Conservation (phyloP, 2,113 vertebrate species). For the Poeciliopsis retropinna region DNA sequence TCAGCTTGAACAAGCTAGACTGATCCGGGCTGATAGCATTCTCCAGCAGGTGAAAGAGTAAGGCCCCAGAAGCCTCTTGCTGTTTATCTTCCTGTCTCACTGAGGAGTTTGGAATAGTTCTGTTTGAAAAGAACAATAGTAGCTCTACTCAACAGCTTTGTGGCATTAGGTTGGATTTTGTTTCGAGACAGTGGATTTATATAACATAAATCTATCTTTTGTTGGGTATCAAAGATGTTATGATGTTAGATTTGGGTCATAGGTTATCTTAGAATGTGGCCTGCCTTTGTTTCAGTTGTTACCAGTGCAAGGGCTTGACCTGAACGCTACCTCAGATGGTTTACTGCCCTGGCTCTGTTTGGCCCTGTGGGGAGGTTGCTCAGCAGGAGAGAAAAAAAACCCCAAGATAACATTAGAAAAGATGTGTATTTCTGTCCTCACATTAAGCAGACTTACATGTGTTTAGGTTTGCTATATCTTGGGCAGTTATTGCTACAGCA, state of each 20-base stretch:
- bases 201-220: conserved; percentile 26
- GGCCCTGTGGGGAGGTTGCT: conserved; percentile 36
- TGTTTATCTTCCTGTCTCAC: conserved; percentile 53
- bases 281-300: conserved; percentile 12
- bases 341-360: conserved; percentile 33
- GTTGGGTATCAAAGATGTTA: conserved; percentile 16
- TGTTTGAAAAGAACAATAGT: conserved; percentile 44
- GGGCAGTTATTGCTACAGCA: conserved; percentile 48
- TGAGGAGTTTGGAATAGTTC: conserved; percentile 34
- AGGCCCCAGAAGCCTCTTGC: conserved; percentile 54
- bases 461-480: conserved; percentile 44
- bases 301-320: conserved; percentile 49
- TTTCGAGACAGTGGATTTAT: conserved; percentile 28
- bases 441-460: conserved; percentile 11
- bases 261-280: conserved; percentile 5
- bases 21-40: conserved; percentile 64
- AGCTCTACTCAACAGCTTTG: conserved; percentile 27
- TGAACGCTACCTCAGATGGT: conserved; percentile 19
- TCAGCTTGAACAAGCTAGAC: conserved; percentile 49
- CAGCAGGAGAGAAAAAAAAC: conserved; percentile 35
- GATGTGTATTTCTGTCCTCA: conserved; percentile 22
- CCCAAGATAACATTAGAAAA: conserved; percentile 15
- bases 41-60: conserved; percentile 42
- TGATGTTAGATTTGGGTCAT: conserved; percentile 13
- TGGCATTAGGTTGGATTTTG: conserved; percentile 56